Conservation (phyloP, 2,888 invertebrate genomes). For the Aphelenchoides bicaudatus region DNA sequence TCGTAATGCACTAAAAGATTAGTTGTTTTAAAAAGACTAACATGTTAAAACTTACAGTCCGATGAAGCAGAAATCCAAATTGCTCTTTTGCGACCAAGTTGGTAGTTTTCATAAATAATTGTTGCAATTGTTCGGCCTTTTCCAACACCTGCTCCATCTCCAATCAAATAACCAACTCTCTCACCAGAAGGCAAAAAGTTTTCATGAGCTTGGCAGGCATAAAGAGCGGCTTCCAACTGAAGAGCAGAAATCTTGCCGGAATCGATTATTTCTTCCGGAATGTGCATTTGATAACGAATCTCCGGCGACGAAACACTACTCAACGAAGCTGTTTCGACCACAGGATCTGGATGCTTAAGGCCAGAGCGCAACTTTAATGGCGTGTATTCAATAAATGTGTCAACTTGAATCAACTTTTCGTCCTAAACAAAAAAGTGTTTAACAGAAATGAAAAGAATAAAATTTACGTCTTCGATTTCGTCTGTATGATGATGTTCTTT, state of each 20-base stretch:
- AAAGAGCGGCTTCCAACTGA: slow-evolving; percentile 93
- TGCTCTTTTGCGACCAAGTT: slow-evolving; percentile 86
- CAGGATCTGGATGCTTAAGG: slow-evolving; percentile 92
- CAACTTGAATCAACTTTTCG: slow-evolving; percentile 61
- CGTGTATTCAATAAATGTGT: slow-evolving; percentile 97
- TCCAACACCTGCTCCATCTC: slow-evolving; percentile 96
- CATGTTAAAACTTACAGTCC: too few relatives aligned
- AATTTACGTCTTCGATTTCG: slow-evolving; percentile 10
- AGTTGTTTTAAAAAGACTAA: too few relatives aligned
- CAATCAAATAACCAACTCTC: slow-evolving; percentile 90
- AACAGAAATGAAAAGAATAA: slow-evolving; percentile 15
- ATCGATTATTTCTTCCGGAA: slow-evolving; percentile 75
- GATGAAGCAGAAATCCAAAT: slow-evolving; percentile 86
- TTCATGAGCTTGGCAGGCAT: slow-evolving; percentile 91
- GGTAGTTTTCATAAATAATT: slow-evolving; percentile 92
- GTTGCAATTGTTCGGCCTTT: slow-evolving; percentile 96
- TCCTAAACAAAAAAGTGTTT: slow-evolving; percentile 16
- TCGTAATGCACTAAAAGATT: slow-evolving; percentile 98
- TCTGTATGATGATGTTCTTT: too few relatives aligned
- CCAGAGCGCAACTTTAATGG: slow-evolving; percentile 78
- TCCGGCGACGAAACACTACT: slow-evolving; percentile 67
- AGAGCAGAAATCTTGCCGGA: slow-evolving; percentile 84
- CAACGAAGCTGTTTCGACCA: slow-evolving; percentile 95
- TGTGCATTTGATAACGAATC: slow-evolving; percentile 66
- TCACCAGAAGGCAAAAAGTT: slow-evolving; percentile 72